Conservation (phyloP, 1,140 invertebrate species). For the Agrypnia vestita region DNA sequence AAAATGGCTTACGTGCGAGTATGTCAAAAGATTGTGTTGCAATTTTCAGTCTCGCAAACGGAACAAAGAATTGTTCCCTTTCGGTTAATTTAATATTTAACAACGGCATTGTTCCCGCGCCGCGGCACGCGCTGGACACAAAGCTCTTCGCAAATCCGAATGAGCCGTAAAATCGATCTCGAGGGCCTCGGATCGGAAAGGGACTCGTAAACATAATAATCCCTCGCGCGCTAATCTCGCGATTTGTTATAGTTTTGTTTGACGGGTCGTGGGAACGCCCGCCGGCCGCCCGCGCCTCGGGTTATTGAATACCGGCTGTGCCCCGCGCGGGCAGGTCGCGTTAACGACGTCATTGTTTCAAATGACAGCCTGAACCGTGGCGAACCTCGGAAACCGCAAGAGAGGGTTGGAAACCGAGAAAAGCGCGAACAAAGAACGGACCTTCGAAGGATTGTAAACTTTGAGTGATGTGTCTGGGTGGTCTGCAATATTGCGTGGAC, state of each 20-base stretch:
- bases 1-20: too few species aligned
- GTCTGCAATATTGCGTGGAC: too few species aligned
- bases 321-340: background rate
- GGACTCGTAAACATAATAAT: slow-evolving; percentile 9
- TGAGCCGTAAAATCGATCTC: slow-evolving; percentile 11
- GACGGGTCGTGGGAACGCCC: slow-evolving; percentile 18
- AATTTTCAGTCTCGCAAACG: background rate
- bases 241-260: slow-evolving; percentile 37
- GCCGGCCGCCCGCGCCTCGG: background rate
- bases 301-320: slow-evolving; percentile 16
- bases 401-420: background rate
- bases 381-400: background rate
- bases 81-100: slow-evolving; percentile 26
- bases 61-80: slow-evolving; percentile 18
- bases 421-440: slow-evolving; percentile 9
- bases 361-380: background rate
- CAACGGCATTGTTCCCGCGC: slow-evolving; percentile 1
- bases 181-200: background rate
- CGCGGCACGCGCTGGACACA: background rate
- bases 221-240: slow-evolving; percentile 11
- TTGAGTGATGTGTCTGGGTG: slow-evolving; percentile 12
- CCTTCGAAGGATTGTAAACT: background rate
- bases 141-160: slow-evolving; percentile 3
- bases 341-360: slow-evolving; percentile 22
- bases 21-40: too few species aligned